Evolutionary conservation across 2,113 vertebrate genomes (phyloP).

Genomic region (Anguilla japonica): DNA sequence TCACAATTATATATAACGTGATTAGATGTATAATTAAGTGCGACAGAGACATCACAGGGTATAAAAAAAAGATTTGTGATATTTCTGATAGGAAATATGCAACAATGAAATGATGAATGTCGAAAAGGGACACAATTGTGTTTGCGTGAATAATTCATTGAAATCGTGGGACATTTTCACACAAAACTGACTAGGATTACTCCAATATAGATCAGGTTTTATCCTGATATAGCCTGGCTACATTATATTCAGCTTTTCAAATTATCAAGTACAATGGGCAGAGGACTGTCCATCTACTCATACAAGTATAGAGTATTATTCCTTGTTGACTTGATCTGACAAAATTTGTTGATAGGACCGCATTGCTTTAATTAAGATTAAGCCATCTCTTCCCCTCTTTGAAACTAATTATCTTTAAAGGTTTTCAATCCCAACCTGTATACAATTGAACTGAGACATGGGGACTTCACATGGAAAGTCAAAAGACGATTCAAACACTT

Average conservation of each 20-base stretch:
- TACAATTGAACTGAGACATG: conserved; percentile 56
- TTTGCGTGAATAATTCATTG: no score
- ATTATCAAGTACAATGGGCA: no score
- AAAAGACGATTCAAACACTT: conserved; percentile 65
- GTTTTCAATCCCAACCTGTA: conserved; percentile 63
- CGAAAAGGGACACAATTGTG: no score
- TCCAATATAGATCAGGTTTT: no score
- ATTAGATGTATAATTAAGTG: background rate
- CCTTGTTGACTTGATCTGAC: background rate
- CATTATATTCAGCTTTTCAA: no score
- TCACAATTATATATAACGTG: conserved; percentile 4
- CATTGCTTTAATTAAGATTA: conserved; percentile 50
- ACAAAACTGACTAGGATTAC: no score
- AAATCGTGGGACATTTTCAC: no score
- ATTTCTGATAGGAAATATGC: conserved; percentile 43
- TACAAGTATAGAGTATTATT: background rate
- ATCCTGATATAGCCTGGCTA: no score
- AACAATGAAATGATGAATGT: background rate
- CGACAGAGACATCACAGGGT: background rate
- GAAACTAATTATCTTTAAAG: conserved; percentile 54
- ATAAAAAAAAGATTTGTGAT: background rate
- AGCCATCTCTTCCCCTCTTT: conserved; percentile 42
- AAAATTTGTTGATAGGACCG: conserved; percentile 46
- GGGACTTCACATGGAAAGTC: conserved; percentile 64
- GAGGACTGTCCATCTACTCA: background rate